Evolutionary conservation across 1,140 invertebrate species (phyloP).

Genomic region (Eubasilissa regina): DNA sequence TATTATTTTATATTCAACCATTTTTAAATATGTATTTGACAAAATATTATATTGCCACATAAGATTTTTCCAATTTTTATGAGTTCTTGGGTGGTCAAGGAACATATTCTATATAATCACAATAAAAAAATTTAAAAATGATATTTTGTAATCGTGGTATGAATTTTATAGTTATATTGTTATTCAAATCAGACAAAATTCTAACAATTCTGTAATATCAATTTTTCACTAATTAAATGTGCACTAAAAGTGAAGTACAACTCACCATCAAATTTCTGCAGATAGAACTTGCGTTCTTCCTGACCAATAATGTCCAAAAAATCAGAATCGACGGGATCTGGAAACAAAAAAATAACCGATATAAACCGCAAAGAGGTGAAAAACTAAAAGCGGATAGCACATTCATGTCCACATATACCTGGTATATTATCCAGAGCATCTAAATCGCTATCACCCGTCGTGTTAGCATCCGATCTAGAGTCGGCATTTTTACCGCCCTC

Average conservation of each 20-base stretch:
- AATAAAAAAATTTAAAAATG: no score
- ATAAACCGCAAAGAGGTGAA: neutral
- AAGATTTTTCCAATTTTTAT: no score
- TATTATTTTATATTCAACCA: no score
- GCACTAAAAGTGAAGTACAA: neutral
- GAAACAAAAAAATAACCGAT: constrained; percentile 52
- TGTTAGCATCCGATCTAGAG: constrained; percentile 18
- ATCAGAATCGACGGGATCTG: constrained; percentile 68
- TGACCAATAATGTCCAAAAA: constrained; percentile 71
- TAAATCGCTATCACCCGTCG: constrained; percentile 31
- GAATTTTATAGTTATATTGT: no score
- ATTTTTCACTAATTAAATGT: no score
- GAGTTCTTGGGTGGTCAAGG: no score
- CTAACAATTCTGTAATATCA: no score
- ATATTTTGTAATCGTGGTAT: no score
- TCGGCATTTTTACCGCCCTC: constrained; percentile 55
- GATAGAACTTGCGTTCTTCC: constrained; percentile 70
- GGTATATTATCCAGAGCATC: constrained; percentile 37
- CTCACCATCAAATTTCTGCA: constrained; percentile 59
- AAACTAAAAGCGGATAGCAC: neutral
- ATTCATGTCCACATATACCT: constrained; percentile 1
- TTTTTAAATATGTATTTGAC: no score
- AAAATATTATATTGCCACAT: no score
- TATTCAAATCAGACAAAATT: no score
- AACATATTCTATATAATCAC: no score